These are phyloP conservation scores for Eilema caniola DNA, from an alignment of 2,888 invertebrate genomes.

Conservation along the genomic window DNA sequence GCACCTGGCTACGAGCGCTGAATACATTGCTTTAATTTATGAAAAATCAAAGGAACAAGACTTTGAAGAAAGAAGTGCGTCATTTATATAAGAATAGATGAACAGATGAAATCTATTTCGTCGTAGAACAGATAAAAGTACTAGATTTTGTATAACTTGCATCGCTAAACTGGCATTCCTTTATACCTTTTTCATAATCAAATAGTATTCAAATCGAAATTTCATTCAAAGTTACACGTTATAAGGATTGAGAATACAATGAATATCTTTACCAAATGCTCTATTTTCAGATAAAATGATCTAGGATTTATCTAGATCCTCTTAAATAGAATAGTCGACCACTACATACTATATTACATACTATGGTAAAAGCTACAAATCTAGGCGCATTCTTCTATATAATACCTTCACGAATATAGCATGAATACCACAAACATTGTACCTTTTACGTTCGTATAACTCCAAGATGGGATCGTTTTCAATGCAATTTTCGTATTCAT, in stretches of 20 bases:
- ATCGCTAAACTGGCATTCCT: background rate
- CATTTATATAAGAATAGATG: no score
- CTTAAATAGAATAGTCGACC: background rate
- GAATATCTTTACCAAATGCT: background rate
- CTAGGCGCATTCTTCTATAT: background rate
- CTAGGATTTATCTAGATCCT: background rate
- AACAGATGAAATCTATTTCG: no score
- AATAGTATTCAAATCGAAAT: background rate
- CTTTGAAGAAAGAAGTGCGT: background rate
- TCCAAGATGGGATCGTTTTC: slow-evolving; percentile 42
- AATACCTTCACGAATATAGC: no score
- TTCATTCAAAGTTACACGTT: background rate
- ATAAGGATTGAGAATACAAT: background rate
- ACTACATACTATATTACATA: no score
- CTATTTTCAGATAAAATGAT: background rate
- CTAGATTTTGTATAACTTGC: no score
- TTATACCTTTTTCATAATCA: background rate
- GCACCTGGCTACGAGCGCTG: no score
- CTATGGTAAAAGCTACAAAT: background rate
- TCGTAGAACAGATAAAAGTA: no score
- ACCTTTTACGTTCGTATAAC: slow-evolving; percentile 3
- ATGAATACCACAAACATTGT: background rate
- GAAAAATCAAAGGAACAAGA: background rate
- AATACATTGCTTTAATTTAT: background rate
- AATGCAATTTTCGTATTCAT: slow-evolving; percentile 49